Evolutionary conservation across 2,797 vertebrate genomes (phyloP).

Genomic region (Etheostoma nigrum): DNA sequence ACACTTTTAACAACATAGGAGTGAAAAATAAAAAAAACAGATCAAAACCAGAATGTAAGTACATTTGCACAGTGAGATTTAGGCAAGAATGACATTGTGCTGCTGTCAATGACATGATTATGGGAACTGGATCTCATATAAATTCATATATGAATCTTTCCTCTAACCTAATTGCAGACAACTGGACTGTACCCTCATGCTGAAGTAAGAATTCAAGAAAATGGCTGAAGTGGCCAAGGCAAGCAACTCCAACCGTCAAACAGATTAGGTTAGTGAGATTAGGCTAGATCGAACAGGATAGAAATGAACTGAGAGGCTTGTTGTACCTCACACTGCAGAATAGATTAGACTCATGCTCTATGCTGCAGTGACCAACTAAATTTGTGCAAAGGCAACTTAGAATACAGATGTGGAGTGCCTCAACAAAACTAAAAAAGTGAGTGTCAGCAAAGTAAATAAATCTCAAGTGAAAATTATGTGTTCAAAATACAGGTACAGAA

Average conservation of each 20-base stretch:
- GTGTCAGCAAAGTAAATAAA: constrained; percentile 14
- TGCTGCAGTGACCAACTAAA: constrained; percentile 21
- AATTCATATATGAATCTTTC: constrained; percentile 21
- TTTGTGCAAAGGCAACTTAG: background rate
- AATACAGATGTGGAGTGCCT: constrained; percentile 19
- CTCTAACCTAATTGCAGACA: constrained; percentile 9
- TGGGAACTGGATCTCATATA: constrained; percentile 4
- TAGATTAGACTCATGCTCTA: constrained; percentile 8
- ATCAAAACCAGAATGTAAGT: background rate
- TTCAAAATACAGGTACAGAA: background rate
- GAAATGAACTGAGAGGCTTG: constrained; percentile 39
- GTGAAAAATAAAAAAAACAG: background rate
- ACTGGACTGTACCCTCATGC: background rate
- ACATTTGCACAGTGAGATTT: background rate
- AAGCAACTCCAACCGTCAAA: constrained; percentile 22
- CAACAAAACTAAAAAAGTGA: background rate
- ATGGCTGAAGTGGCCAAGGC: constrained; percentile 7
- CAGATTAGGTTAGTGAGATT: constrained; percentile 58
- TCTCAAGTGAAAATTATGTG: background rate
- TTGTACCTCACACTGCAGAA: constrained; percentile 30
- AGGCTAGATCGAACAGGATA: constrained; percentile 55
- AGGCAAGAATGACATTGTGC: background rate
- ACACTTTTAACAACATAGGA: background rate
- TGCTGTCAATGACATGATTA: constrained; percentile 9
- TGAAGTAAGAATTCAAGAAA: constrained; percentile 28